A percentile compares a stretch with the other conserved stretches of the same genome.
Evolutionary conservation across 2,888 invertebrate genomes (phyloP).

Genomic region (Agrochola lychnidis): DNA sequence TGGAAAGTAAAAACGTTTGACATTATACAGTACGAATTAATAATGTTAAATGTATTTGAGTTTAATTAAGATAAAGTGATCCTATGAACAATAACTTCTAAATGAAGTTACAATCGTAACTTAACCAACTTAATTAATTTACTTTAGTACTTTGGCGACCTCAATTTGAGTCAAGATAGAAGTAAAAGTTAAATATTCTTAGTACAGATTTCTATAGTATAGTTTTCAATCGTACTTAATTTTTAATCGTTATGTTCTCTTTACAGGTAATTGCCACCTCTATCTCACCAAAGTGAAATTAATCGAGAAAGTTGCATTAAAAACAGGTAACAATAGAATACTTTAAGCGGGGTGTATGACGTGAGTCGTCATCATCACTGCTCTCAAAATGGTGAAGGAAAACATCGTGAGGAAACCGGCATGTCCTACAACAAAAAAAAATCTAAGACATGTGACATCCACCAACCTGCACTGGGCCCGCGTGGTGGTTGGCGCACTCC

Average conservation of each 20-base stretch:
- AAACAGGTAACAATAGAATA: conserved; percentile 52
- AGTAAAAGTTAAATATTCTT: conserved; percentile 49
- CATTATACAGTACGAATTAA: not conserved
- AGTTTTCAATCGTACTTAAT: conserved; percentile 57
- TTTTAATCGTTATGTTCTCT: conserved; percentile 68
- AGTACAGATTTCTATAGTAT: conserved; percentile 37
- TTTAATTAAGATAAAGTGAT: conserved; percentile 4
- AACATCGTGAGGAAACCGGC: too few relatives aligned
- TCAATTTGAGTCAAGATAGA: conserved; percentile 22
- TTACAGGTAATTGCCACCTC: conserved; percentile 73
- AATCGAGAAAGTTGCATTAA: conserved; percentile 46
- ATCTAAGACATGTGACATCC: too few relatives aligned
- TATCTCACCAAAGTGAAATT: conserved; percentile 45
- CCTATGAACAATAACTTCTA: conserved; percentile 16
- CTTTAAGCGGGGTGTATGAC: not conserved
- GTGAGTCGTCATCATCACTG: too few relatives aligned
- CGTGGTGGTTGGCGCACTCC: too few relatives aligned
- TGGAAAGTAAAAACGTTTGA: not conserved
- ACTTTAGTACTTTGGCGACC: conserved; percentile 37
- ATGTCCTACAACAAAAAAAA: too few relatives aligned
- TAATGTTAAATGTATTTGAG: not conserved
- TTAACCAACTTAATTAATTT: conserved; percentile 24
- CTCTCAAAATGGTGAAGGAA: too few relatives aligned
- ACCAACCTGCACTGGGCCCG: too few relatives aligned
- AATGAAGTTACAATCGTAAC: conserved; percentile 25